These are phyloP conservation scores for Babyrousa celebensis DNA, from an alignment of 2,797 vertebrate species.

Conservation along the genomic window DNA sequence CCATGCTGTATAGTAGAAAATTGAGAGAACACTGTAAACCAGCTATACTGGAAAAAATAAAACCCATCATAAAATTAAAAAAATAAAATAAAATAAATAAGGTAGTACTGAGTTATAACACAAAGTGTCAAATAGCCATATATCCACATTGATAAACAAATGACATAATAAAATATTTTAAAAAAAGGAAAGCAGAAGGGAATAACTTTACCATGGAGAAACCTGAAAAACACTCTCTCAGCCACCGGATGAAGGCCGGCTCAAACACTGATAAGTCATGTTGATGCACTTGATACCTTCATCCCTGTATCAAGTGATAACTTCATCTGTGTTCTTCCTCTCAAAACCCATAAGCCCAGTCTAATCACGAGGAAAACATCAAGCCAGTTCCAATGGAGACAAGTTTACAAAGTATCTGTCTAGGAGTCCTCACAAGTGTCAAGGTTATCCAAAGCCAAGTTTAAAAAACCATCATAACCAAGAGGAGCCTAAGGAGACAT, in stretches of 20 bases:
- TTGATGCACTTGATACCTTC: neutral
- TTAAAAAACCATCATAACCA: neutral
- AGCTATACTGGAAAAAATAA: too few species aligned
- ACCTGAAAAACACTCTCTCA: neutral
- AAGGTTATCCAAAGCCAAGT: constrained; percentile 1
- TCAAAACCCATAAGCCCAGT: neutral
- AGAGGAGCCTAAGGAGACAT: neutral
- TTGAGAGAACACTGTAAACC: too few species aligned
- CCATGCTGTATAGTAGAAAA: too few species aligned
- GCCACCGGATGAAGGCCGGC: neutral
- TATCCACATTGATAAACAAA: neutral
- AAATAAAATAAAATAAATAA: neutral
- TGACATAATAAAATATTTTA: neutral
- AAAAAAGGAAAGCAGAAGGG: neutral
- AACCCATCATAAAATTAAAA: too few species aligned
- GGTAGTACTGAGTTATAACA: neutral
- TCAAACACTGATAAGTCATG: neutral
- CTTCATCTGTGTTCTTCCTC: neutral
- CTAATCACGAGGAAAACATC: neutral
- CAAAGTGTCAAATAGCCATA: constrained; percentile 33
- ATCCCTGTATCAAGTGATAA: neutral
- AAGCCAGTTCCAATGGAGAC: constrained; percentile 8
- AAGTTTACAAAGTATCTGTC: neutral
- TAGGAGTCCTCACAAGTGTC: constrained; percentile 27
- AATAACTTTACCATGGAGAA: neutral